Percentiles rank a stretch among this genome's conserved stretches.
Conservation (phyloP, 2,888 invertebrate species). For the Seladonia tumulorum region DNA sequence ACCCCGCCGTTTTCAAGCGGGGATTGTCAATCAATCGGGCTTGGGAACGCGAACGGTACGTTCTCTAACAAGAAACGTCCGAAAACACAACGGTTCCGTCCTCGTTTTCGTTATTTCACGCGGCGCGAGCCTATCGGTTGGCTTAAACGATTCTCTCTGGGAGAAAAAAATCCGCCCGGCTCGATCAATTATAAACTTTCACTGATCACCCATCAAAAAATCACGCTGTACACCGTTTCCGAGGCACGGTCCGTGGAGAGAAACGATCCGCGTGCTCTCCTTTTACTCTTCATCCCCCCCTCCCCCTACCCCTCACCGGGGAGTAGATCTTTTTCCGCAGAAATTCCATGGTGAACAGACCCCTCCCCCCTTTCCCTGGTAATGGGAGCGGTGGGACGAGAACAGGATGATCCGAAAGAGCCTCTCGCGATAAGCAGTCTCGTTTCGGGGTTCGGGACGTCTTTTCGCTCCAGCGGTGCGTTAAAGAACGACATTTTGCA, state of each 20-base stretch:
- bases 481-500: conserved; percentile 63
- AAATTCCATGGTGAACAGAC: background rate
- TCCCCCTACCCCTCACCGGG: no score
- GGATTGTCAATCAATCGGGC: conserved; percentile 6
- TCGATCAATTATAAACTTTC: conserved; percentile 46
- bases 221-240: conserved; percentile 9
- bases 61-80: background rate
- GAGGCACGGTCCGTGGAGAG: background rate
- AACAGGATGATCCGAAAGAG: conserved; percentile 3
- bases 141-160: background rate
- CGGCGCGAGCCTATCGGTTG: background rate
- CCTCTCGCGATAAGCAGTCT: conserved; percentile 43
- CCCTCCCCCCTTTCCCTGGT: background rate
- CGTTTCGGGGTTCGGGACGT: conserved; percentile 54
- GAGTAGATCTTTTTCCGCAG: conserved; percentile 9
- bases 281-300: conserved; percentile 26
- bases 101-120: conserved; percentile 16
- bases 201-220: conserved; percentile 22
- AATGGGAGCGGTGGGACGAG: no score
- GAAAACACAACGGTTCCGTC: conserved; percentile 18
- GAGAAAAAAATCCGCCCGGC: background rate
- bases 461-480: conserved; percentile 59
- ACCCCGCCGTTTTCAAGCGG: background rate
- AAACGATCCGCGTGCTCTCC: conserved; percentile 5
- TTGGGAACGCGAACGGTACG: background rate